phyloP scores from a whole-genome alignment of 2,888 invertebrate species.

The Macrophya annulata region DNA sequence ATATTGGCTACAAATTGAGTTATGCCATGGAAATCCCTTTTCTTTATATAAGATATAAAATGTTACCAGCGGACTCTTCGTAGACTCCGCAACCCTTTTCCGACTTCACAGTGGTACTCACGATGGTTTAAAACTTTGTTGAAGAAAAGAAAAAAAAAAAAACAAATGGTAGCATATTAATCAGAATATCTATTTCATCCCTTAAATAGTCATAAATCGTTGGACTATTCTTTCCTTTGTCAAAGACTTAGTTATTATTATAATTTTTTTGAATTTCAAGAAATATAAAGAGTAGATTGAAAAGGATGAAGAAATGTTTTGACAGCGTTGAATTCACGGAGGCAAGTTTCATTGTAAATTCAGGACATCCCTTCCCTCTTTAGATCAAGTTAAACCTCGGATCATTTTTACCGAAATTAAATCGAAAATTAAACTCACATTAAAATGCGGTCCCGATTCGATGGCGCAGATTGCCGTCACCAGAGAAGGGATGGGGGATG shows the following conservation, averaged over 20 bases:
- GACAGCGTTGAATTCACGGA: slow-evolving; percentile 58
- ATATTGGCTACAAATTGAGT: slow-evolving; percentile 77
- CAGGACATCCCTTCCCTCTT: slow-evolving; percentile 62
- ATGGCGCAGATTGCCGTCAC: slow-evolving; percentile 61
- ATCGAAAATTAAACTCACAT: slow-evolving; percentile 78
- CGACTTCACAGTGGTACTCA: slow-evolving; percentile 62
- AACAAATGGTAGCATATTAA: background rate
- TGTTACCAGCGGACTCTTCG: slow-evolving; percentile 61
- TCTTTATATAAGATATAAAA: slow-evolving; percentile 71
- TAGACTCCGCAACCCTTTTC: slow-evolving; percentile 44
- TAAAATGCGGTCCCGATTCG: slow-evolving; percentile 76
- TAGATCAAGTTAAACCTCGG: slow-evolving; percentile 69
- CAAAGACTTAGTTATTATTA: background rate
- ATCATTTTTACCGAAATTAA: slow-evolving; percentile 78
- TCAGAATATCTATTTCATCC: slow-evolving; percentile 54
- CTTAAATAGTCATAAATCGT: background rate
- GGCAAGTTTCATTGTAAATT: slow-evolving; percentile 71
- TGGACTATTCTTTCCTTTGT: background rate
- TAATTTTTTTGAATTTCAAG: slow-evolving; percentile 68
- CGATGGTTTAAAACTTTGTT: background rate
- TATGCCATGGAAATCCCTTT: slow-evolving; percentile 66
- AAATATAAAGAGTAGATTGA: slow-evolving; percentile 66
- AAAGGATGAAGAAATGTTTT: slow-evolving; percentile 39
- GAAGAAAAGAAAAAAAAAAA: background rate
- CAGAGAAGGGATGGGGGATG: slow-evolving; percentile 37